These are phyloP conservation scores for Neuroterus valhalla DNA, from an alignment of 1,140 invertebrate genomes.

Conservation along the genomic window DNA sequence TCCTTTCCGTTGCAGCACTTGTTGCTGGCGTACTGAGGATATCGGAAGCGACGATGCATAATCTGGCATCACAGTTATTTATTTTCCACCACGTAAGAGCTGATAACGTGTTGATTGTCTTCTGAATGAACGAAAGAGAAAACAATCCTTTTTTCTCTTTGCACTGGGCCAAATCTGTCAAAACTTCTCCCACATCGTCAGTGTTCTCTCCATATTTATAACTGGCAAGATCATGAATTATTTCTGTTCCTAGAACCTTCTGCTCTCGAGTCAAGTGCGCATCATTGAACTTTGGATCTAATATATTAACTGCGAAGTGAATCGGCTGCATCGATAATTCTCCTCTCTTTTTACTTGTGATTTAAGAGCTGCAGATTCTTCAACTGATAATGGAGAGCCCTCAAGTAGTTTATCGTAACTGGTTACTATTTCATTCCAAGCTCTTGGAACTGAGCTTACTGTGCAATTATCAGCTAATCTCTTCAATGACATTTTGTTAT, in stretches of 20 bases:
- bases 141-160: constrained; percentile 5
- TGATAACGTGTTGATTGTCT: constrained; percentile 1
- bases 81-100: constrained; percentile 31
- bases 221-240: neutral
- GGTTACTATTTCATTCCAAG: neutral
- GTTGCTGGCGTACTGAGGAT: constrained; percentile 35
- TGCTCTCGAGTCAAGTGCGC: constrained; percentile 35
- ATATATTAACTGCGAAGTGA: constrained; percentile 44
- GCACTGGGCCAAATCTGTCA: constrained; percentile 17
- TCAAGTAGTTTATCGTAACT: neutral
- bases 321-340: too few species aligned
- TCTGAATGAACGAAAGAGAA: neutral
- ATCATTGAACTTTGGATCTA: constrained; percentile 42
- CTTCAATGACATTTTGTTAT: too few species aligned
- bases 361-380: neutral
- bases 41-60: constrained; percentile 17
- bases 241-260: neutral
- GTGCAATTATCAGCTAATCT: neutral
- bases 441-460: constrained; percentile 27
- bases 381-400: neutral
- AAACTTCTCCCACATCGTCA: too few species aligned
- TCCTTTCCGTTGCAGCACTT: constrained; percentile 37
- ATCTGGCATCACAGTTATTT: neutral
- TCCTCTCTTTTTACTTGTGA: constrained; percentile 2
- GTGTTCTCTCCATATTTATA: too few species aligned